Conservation (phyloP, 2,797 vertebrate genomes). For the Sandelia bainsii region DNA sequence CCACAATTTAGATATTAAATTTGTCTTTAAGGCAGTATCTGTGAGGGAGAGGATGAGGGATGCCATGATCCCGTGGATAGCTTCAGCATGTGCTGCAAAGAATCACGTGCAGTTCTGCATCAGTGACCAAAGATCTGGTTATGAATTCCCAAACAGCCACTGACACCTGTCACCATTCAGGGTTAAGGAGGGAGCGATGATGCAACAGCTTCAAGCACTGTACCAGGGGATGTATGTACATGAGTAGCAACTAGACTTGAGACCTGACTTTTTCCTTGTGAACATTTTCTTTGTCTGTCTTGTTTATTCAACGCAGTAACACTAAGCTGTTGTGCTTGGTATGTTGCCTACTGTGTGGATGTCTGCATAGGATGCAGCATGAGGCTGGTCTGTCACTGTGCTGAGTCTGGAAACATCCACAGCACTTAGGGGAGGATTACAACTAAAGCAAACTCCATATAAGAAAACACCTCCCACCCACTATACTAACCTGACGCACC, state of each 20-base stretch:
- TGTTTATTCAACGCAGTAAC: background rate
- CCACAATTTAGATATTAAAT: conserved; percentile 35
- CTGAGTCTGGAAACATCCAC: conserved; percentile 37
- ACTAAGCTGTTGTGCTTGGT: background rate
- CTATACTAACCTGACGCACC: conserved; percentile 8
- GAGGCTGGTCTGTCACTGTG: conserved; percentile 16
- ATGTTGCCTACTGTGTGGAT: conserved; percentile 12
- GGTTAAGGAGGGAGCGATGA: conserved; percentile 12
- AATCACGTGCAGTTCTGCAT: conserved; percentile 33
- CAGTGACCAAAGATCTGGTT: background rate
- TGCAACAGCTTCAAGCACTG: conserved; percentile 13
- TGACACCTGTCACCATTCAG: background rate
- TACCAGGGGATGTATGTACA: conserved; percentile 1
- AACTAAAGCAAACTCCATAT: conserved; percentile 14
- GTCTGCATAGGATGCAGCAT: conserved; percentile 28
- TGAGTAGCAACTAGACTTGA: conserved; percentile 3
- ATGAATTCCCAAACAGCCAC: conserved; percentile 2
- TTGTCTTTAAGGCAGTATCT: conserved; percentile 1
- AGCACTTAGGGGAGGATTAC: conserved; percentile 23
- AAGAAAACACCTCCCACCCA: conserved; percentile 25
- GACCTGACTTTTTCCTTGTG: background rate
- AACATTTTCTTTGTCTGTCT: conserved; percentile 3
- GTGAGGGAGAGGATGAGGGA: conserved; percentile 31
- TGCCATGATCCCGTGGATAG: conserved; percentile 10
- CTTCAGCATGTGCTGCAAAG: conserved; percentile 47